Conservation (phyloP, 2,888 invertebrate genomes). For the Nemoura dubitans region DNA sequence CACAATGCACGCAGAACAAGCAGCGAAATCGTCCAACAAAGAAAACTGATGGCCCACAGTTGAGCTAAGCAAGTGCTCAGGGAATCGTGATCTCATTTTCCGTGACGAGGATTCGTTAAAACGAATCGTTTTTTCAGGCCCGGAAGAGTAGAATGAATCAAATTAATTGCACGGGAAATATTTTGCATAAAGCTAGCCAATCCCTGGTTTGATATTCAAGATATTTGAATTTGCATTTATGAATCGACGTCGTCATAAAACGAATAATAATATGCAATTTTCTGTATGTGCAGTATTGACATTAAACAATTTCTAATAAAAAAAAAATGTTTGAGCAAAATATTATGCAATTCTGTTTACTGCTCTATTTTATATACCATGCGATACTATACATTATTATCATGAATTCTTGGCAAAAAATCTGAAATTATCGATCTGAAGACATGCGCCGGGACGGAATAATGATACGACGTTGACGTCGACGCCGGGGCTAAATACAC, state of each 20-base stretch:
- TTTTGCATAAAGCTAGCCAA: conserved; percentile 25
- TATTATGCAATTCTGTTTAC: conserved; percentile 17
- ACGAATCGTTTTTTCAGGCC: conserved; percentile 18
- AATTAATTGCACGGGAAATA: conserved; percentile 40
- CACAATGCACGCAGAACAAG: background rate
- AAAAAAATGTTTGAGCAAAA: background rate
- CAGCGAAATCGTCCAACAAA: background rate
- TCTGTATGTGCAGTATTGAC: conserved; percentile 24
- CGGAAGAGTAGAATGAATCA: conserved; percentile 41
- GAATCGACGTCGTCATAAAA: conserved; percentile 9
- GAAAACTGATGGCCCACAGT: background rate
- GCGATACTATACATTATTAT: background rate
- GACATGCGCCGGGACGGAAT: background rate
- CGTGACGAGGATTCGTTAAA: conserved; percentile 38
- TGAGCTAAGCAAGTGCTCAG: background rate
- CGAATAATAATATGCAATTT: conserved; percentile 31
- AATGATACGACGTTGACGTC: background rate
- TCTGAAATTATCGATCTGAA: conserved; percentile 5
- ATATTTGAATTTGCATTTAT: conserved; percentile 24
- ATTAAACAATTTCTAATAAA: background rate
- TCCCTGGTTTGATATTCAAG: conserved; percentile 33
- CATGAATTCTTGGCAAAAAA: background rate
- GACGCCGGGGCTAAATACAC: background rate
- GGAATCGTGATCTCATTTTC: background rate
- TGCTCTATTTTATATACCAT: background rate